phyloP scores from a whole-genome alignment of 2,888 invertebrate species.

The Cantharis rustica region DNA sequence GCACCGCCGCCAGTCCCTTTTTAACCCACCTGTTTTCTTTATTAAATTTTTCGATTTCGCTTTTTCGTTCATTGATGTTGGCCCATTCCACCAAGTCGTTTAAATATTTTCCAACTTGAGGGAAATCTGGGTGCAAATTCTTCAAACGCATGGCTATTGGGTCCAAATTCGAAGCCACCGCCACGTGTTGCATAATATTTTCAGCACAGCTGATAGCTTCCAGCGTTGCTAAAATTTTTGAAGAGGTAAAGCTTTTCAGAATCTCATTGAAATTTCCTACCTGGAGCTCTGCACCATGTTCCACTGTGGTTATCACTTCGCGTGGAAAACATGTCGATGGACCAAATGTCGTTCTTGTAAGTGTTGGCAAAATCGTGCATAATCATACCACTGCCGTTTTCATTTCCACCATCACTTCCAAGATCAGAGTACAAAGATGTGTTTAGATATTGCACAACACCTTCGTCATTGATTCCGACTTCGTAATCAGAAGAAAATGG shows the following conservation, averaged over 20 bases:
- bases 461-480: constrained; percentile 65
- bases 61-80: constrained; percentile 62
- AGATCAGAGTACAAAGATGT: constrained; percentile 61
- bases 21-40: constrained; percentile 78
- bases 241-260: background rate
- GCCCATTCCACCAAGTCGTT: constrained; percentile 62
- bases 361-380: constrained; percentile 59
- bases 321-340: constrained; percentile 56
- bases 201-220: constrained; percentile 69
- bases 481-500: constrained; percentile 68
- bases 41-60: background rate
- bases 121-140: constrained; percentile 56
- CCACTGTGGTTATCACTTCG: constrained; percentile 69
- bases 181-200: constrained; percentile 70
- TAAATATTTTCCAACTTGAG: constrained; percentile 58
- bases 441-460: constrained; percentile 70
- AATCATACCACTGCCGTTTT: constrained; percentile 52
- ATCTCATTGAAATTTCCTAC: constrained; percentile 48
- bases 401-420: constrained; percentile 61
- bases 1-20: constrained; percentile 68
- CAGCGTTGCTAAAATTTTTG: constrained; percentile 59
- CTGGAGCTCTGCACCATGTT: constrained; percentile 70
- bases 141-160: constrained; percentile 62
- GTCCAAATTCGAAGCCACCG: constrained; percentile 60
- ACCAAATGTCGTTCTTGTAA: constrained; percentile 64